phyloP scores from a whole-genome alignment of 2,888 invertebrate species.

The Teleogryllus oceanicus region DNA sequence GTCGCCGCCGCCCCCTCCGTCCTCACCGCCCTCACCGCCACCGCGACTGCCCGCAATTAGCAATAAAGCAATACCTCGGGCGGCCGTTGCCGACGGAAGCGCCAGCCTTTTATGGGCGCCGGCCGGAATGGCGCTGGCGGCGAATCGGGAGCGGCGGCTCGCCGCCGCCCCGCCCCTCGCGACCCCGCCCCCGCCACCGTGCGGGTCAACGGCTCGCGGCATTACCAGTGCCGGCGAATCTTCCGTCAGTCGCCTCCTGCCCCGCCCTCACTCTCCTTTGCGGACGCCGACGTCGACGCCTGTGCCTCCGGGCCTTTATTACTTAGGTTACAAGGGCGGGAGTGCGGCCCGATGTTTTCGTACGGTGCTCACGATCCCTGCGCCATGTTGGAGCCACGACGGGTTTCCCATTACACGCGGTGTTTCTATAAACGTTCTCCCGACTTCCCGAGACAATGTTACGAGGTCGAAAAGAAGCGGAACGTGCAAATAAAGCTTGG shows the following conservation, averaged over 20 bases:
- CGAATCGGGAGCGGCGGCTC: not conserved
- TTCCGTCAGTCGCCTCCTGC: not conserved
- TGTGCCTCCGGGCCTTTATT: not conserved
- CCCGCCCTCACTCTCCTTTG: too few relatives aligned
- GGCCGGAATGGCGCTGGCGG: not conserved
- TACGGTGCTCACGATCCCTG: not conserved
- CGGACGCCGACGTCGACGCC: too few relatives aligned
- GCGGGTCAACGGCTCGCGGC: slow-evolving; percentile 1
- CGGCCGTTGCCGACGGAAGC: not conserved
- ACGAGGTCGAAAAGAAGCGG: not conserved
- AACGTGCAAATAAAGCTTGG: slow-evolving; percentile 10
- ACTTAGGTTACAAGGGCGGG: not conserved
- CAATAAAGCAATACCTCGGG: slow-evolving; percentile 1
- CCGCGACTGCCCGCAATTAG: slow-evolving; percentile 4
- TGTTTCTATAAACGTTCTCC: slow-evolving; percentile 9
- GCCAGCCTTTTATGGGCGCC: not conserved
- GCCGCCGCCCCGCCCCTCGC: not conserved
- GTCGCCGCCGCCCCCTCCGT: not conserved
- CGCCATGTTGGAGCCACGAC: not conserved
- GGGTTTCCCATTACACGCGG: not conserved
- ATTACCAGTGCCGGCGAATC: not conserved
- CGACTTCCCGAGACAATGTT: slow-evolving; percentile 7
- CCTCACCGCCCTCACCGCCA: not conserved
- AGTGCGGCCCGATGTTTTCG: not conserved
- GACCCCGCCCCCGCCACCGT: not conserved